These are phyloP conservation scores for Characodon lateralis DNA, from an alignment of 2,797 vertebrate species.

Conservation along the genomic window DNA sequence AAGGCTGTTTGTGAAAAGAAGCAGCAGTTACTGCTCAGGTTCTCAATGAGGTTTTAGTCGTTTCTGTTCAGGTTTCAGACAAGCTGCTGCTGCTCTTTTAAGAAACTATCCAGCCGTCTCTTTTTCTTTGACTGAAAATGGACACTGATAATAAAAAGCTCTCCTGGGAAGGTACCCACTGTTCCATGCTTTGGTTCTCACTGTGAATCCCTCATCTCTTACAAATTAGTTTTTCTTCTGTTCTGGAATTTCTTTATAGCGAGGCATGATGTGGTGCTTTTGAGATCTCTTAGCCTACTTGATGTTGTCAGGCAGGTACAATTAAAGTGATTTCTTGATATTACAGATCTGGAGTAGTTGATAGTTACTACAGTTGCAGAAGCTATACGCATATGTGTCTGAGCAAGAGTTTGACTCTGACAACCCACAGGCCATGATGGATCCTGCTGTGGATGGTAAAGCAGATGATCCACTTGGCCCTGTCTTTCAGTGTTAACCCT, in stretches of 20 bases:
- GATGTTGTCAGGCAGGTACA: no score
- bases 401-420: no score
- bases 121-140: not conserved
- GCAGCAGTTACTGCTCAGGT: not conserved
- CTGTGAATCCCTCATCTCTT: not conserved
- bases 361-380: no score
- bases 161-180: not conserved
- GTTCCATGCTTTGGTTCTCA: not conserved
- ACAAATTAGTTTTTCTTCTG: not conserved
- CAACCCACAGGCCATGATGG: no score
- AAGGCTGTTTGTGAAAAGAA: slow-evolving; percentile 40
- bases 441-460: no score
- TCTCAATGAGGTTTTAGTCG: not conserved
- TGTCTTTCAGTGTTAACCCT: no score
- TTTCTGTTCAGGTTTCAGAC: slow-evolving; percentile 18
- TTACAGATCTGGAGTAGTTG: no score
- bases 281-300: not conserved
- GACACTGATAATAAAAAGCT: not conserved
- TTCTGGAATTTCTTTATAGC: not conserved
- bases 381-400: no score
- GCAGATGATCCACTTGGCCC: no score
- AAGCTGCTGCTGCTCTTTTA: slow-evolving; percentile 6
- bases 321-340: no score
- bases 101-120: not conserved
- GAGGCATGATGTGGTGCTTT: not conserved